phyloP scores from a whole-genome alignment of 2,113 vertebrate genomes.

The Catharus bicknelli region DNA sequence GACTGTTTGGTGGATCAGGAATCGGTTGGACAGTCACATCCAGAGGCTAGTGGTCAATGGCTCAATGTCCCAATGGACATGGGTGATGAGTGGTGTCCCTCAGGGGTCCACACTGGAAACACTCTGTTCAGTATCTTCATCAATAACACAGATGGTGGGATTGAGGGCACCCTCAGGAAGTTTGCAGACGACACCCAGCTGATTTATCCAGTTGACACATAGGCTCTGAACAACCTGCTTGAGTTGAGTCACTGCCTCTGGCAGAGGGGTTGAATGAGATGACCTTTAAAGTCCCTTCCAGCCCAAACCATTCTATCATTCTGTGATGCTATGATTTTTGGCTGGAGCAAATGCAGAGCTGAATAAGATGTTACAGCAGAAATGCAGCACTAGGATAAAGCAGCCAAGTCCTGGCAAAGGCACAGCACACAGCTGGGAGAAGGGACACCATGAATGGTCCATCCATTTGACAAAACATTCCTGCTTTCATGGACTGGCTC shows the following conservation, averaged over 20 bases:
- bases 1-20: not conserved
- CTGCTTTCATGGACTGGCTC: not conserved
- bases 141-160: not conserved
- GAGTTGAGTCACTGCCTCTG: not conserved
- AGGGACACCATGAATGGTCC: not conserved
- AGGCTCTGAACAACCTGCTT: not conserved
- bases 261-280: not conserved
- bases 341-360: not conserved
- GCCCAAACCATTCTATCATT: not conserved
- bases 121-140: not conserved
- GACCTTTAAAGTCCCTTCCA: not conserved
- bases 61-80: not conserved
- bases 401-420: not conserved
- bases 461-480: not conserved
- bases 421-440: rapidly evolving
- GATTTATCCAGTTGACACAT: not conserved
- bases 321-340: not conserved
- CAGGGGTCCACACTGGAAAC: not conserved
- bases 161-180: not conserved
- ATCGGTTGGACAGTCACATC: not conserved
- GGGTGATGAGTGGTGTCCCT: not conserved
- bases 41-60: not conserved
- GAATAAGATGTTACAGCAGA: not conserved
- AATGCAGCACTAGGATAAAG: not conserved
- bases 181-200: not conserved